phyloP scores from a whole-genome alignment of 35 echinoderm and acorn worm genomes.

The Holothuria glaberrima region DNA sequence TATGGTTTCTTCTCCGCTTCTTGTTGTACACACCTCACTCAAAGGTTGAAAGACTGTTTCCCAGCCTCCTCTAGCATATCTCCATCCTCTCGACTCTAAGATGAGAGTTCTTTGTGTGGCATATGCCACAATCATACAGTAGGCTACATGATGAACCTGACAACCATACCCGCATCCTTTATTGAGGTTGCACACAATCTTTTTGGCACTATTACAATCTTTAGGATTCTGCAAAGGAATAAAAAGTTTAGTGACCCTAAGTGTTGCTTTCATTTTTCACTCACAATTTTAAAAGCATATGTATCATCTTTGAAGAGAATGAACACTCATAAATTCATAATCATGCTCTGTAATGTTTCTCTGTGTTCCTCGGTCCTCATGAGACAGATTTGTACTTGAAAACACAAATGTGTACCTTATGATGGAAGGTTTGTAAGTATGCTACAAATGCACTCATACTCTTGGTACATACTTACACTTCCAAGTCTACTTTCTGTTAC shows the following conservation, averaged over 20 bases:
- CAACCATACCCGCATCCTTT: slow-evolving; percentile 97
- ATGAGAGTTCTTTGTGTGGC: slow-evolving; percentile 90
- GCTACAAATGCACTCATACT: too few relatives aligned
- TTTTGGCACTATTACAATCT: slow-evolving; percentile 91
- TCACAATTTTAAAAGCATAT: neutral
- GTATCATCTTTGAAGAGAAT: neutral
- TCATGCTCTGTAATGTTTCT: too few relatives aligned
- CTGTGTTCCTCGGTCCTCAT: neutral
- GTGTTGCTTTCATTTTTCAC: neutral
- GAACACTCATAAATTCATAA: too few relatives aligned
- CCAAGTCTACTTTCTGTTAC: too few relatives aligned
- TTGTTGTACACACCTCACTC: slow-evolving; percentile 78
- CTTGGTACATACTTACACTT: too few relatives aligned
- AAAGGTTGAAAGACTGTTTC: slow-evolving; percentile 92
- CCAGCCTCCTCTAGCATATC: slow-evolving; percentile 94
- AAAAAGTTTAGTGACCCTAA: neutral
- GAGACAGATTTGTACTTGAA: too few relatives aligned
- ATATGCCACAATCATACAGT: slow-evolving; percentile 96
- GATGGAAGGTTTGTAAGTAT: too few relatives aligned
- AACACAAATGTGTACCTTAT: too few relatives aligned
- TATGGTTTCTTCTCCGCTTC: slow-evolving; percentile 55
- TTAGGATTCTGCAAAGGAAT: slow-evolving; percentile 81
- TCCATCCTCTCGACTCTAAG: slow-evolving; percentile 89
- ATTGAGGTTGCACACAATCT: slow-evolving; percentile 93
- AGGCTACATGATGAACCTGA: slow-evolving; percentile 93